These are phyloP conservation scores for Plebejus melissa DNA, from an alignment of 2,888 invertebrate genomes.

Conservation along the genomic window DNA sequence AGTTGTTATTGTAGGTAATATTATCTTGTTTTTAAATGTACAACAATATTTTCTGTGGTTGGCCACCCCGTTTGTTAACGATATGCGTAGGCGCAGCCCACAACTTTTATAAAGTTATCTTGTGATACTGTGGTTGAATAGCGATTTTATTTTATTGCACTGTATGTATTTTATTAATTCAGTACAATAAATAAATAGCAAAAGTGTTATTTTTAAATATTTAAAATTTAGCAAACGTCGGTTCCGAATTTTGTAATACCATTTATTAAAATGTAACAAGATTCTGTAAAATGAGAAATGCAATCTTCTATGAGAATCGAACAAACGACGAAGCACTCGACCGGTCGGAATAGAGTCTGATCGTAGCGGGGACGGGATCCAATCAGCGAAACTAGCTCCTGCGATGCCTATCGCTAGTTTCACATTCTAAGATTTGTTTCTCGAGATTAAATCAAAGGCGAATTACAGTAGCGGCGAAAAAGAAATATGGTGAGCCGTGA, in stretches of 20 bases:
- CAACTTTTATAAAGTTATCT: not conserved
- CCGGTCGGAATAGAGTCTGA: slow-evolving; percentile 64
- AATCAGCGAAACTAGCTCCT: slow-evolving; percentile 75
- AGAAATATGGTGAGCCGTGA: slow-evolving; percentile 75
- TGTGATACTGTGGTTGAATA: not conserved
- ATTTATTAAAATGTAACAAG: not conserved
- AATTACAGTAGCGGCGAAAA: slow-evolving; percentile 78
- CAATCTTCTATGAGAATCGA: slow-evolving; percentile 72
- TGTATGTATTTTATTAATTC: no score
- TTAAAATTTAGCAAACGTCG: not conserved
- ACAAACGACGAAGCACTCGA: slow-evolving; percentile 68
- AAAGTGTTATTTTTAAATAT: no score
- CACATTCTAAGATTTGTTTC: slow-evolving; percentile 80
- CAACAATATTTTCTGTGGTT: slow-evolving; percentile 10
- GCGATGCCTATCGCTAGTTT: slow-evolving; percentile 77
- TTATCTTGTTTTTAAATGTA: slow-evolving; percentile 13
- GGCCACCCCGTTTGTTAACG: not conserved
- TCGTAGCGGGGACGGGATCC: slow-evolving; percentile 62
- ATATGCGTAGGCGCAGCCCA: not conserved
- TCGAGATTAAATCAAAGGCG: slow-evolving; percentile 79
- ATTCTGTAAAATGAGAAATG: slow-evolving; percentile 59
- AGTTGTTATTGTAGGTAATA: not conserved
- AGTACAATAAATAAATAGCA: no score
- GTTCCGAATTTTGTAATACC: not conserved
- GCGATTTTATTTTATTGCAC: no score